Evolutionary conservation across 1,140 invertebrate genomes (phyloP).

Genomic region (Drosophila tani): DNA sequence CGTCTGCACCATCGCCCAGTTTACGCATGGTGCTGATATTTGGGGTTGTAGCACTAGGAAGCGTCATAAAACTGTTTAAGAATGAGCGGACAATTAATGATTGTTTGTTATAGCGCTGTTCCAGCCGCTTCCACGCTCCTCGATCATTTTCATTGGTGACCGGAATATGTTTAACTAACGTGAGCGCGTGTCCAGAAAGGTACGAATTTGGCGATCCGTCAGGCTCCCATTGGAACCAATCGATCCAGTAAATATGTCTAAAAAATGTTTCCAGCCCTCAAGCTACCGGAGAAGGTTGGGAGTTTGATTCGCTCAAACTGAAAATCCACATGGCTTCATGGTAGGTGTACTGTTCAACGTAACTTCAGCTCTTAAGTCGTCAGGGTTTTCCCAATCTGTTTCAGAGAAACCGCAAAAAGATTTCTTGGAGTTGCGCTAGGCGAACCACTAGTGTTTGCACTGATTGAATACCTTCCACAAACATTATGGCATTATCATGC

Average conservation of each 20-base stretch:
- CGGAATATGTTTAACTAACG: too few relatives aligned
- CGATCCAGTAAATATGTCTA: neutral
- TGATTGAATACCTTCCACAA: neutral
- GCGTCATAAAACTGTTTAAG: too few relatives aligned
- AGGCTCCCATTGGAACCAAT: neutral
- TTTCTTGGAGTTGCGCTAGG: neutral
- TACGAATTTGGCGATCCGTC: neutral
- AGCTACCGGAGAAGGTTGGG: neutral
- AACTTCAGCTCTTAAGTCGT: too few relatives aligned
- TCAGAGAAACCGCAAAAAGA: neutral
- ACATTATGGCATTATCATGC: neutral
- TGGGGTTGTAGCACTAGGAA: too few relatives aligned
- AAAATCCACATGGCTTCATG: constrained; percentile 1
- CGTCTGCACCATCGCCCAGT: too few relatives aligned
- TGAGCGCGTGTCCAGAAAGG: neutral
- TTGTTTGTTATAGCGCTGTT: too few relatives aligned
- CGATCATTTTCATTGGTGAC: too few relatives aligned
- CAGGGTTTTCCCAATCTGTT: too few relatives aligned
- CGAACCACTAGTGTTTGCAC: neutral
- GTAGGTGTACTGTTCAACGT: too few relatives aligned
- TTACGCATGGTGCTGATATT: constrained; percentile 1
- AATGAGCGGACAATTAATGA: too few relatives aligned
- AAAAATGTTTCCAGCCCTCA: neutral
- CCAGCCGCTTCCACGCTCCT: too few relatives aligned
- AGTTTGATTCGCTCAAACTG: constrained; percentile 11